phyloP scores from a whole-genome alignment of 2,113 vertebrate genomes.

The Cavia porcellus region DNA sequence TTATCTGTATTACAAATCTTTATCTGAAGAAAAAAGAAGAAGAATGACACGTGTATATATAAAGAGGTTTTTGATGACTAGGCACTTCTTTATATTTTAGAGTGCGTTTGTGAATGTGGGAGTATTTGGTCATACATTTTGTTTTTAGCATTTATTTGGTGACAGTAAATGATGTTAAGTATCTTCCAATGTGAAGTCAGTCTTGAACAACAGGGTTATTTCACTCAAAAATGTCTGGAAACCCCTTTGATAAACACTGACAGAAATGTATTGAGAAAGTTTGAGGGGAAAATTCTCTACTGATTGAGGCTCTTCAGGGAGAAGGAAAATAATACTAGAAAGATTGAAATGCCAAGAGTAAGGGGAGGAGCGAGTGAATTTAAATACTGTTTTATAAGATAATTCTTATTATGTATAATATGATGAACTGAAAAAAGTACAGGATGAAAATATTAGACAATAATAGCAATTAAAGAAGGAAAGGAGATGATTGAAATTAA shows the following conservation, averaged over 20 bases:
- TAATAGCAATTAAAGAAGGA: neutral
- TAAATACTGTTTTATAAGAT: slow-evolving; percentile 40
- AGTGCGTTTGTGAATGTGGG: neutral
- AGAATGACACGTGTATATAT: neutral
- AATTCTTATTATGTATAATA: neutral
- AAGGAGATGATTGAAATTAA: neutral
- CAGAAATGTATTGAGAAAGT: slow-evolving; percentile 32
- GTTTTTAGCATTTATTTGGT: neutral
- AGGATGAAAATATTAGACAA: neutral
- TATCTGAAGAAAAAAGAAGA: neutral
- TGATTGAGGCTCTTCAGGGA: neutral
- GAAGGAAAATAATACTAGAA: slow-evolving; percentile 25
- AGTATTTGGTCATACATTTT: neutral
- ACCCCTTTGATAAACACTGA: neutral
- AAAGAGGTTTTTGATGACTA: neutral
- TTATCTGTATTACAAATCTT: neutral
- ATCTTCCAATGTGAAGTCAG: neutral
- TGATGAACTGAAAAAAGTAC: neutral
- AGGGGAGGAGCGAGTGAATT: neutral
- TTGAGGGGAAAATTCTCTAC: neutral
- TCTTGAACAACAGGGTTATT: neutral
- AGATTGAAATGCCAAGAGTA: neutral
- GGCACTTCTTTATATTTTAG: neutral
- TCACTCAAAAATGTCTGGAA: neutral
- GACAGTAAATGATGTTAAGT: neutral